phyloP scores from a whole-genome alignment of 2,888 invertebrate genomes.

The Cheilosia pagana region DNA sequence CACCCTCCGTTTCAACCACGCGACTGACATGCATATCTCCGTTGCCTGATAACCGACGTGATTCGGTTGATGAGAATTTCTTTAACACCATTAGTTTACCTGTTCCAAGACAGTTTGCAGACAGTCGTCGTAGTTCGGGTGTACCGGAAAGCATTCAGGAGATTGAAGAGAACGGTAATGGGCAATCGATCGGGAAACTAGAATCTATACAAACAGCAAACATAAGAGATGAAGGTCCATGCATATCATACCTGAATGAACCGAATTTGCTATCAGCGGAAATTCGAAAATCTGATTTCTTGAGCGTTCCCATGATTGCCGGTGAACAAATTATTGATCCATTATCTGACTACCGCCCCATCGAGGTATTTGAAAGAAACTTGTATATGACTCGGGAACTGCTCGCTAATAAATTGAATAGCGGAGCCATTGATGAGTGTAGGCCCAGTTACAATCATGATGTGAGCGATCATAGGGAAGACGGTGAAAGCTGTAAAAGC shows the following conservation, averaged over 20 bases:
- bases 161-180: slow-evolving; percentile 78
- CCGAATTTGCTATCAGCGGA: background rate
- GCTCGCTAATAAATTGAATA: slow-evolving; percentile 76
- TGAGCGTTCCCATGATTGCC: slow-evolving; percentile 80
- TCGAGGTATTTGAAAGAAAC: slow-evolving; percentile 83
- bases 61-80: slow-evolving; percentile 86
- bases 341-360: slow-evolving; percentile 81
- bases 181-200: background rate
- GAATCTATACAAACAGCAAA: background rate
- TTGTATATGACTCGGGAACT: slow-evolving; percentile 81
- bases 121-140: slow-evolving; percentile 88
- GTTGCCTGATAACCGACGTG: slow-evolving; percentile 86
- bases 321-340: slow-evolving; percentile 81
- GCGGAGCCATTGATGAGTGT: slow-evolving; percentile 10
- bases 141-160: slow-evolving; percentile 82
- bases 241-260: background rate
- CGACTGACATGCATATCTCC: slow-evolving; percentile 87
- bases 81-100: slow-evolving; percentile 85
- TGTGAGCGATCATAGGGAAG: background rate
- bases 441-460: background rate
- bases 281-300: slow-evolving; percentile 78
- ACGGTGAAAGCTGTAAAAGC: slow-evolving; percentile 3
- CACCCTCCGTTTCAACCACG: slow-evolving; percentile 83
- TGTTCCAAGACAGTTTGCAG: slow-evolving; percentile 92
- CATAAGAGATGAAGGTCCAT: background rate